phyloP scores from a whole-genome alignment of 2,113 vertebrate genomes.

The Athene cunicularia region DNA sequence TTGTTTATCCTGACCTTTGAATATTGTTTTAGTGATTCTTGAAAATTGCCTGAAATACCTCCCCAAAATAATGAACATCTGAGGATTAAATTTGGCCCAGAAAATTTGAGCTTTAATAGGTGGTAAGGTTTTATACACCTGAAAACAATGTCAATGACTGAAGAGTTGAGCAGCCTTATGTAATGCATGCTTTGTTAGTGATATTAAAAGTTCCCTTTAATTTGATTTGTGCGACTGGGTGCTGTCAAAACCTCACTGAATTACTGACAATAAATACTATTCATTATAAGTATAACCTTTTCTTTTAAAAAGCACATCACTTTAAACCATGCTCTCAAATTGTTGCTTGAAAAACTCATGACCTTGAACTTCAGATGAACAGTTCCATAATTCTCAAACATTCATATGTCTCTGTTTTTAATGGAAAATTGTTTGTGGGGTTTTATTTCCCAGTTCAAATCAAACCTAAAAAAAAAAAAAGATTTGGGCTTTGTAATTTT shows the following conservation, averaged over 20 bases:
- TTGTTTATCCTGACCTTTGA: background rate
- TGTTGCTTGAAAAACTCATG: background rate
- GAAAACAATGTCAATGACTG: background rate
- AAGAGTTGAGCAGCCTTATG: background rate
- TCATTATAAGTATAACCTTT: background rate
- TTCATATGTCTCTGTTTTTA: background rate
- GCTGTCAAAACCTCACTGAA: background rate
- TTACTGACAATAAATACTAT: background rate
- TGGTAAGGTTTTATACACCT: background rate
- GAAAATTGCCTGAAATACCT: background rate
- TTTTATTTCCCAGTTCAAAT: background rate
- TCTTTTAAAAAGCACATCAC: background rate
- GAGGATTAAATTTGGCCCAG: background rate
- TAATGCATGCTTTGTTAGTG: background rate
- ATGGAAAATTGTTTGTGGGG: background rate
- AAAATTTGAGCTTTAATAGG: background rate
- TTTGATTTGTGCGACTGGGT: background rate
- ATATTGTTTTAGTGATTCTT: background rate
- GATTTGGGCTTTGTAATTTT: background rate
- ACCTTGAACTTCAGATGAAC: background rate
- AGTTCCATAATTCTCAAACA: background rate
- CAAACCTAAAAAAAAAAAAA: background rate
- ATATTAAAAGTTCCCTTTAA: background rate
- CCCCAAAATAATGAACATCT: background rate
- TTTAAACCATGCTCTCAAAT: background rate